Base-by-base conservation (phyloP, 2,113 vertebrate species). In the Hepsetus odoe region DNA sequence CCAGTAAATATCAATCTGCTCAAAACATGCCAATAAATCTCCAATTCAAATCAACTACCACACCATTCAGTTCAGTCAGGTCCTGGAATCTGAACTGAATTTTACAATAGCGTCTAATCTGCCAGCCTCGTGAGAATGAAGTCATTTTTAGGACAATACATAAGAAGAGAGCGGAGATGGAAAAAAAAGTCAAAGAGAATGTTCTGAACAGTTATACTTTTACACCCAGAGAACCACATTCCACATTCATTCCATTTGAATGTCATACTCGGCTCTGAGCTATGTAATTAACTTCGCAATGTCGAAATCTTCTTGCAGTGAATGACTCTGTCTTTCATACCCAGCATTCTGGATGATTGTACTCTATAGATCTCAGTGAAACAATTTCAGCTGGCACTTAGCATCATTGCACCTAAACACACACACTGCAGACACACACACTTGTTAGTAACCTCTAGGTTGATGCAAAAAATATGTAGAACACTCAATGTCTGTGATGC, bases 241-340 rank as follows among this genome's bases (percentile, higher is more conserved):
- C 59, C 46, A 20, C 18, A 20, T 20, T 20, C 6, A 5, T 20
- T 20, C 11, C 46, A 20, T 49, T 49, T 49, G 16, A 49, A 20
- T 49, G 46, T 4, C 18, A 20, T 44, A 0, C 26, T 77, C 61
- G 12, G 51, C 42, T 69, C 42, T 26, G 14, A 59, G 53, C 51
- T 28, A 51, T 74, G 46, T 74, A 68, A 74, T 74, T 80, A 80
- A 51, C 35, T 55, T 74, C 44, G 58, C 59, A 69, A 32, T 80
- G 62, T 59, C 62, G 32, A 59, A 56, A 58, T 66, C 64, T 33
- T 46, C 26, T 44, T 58, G 66, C 77, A 58, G 72, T 58, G 53
- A 55, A 58, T 22, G 66, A 20, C 61, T 65, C 56, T 67, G 61
- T 59, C 56, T 59, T 13, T 30, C 26, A 24, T 32, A 14, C 66